Base-by-base conservation (phyloP, 1,140 invertebrate species). In the Leucophenga varia region DNA sequence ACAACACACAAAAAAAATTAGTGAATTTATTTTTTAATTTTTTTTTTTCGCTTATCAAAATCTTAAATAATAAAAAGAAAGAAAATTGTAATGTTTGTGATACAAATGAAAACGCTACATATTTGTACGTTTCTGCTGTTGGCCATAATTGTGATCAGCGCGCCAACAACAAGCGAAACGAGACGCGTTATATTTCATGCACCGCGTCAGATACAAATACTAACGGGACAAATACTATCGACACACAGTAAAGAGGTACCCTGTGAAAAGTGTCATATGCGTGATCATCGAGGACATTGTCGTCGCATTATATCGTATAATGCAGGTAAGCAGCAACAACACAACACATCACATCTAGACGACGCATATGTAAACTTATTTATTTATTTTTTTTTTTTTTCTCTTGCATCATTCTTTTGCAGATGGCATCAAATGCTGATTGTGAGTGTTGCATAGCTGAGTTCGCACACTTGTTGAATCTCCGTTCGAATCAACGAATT, bases 171-270 rank as follows among this genome's bases (percentile, higher is more conserved):
- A 2, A 58, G 42, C 10, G 69, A 72, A 41, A 52, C 64, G 20
- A 59, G 68, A 18, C 68, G 64, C 12, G 64, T 72, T n/a, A 72
- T 72, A 37, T 72, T 72, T 38, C 42, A 72, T 16, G 65, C 56
- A 1, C 57, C 59, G 12, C 60, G 51, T 2, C 45, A 45, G 7
- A 34, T 31, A 20, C 20, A 41, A 21, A 59, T 72, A 2, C 48
- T 55, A 9, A 58, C 53, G 1, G 59, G 68, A 10, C 69, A 72
- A 40, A 72, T 72, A 16, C 42, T 72, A 31, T 47, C 64, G 20
- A 57, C 64, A 4, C 59, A 55, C 7, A 39, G 50, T 2, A 48
- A 64, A 48, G 55, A 59, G 38, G 61, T 67, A 41, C 52, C 64
- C 3, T 73, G 70, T 18, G 57, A 44, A 31, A 54, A 61, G 46